Conservation (phyloP, 2,797 vertebrate species). For the Sebastes wilsoni region DNA sequence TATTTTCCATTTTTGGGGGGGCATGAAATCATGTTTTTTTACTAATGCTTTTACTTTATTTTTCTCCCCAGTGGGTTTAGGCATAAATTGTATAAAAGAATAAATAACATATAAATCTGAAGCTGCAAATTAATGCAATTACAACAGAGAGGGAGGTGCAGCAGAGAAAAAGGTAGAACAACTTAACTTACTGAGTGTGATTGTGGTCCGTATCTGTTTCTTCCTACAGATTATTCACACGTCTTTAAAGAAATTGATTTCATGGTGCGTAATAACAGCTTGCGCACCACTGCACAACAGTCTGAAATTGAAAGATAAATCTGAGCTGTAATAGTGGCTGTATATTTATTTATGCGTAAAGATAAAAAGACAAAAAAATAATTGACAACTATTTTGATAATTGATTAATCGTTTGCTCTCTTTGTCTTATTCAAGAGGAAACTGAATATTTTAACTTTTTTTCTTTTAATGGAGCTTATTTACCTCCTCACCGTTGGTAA, state of each 20-base stretch:
- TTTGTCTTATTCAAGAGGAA: no score
- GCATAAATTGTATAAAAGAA: not conserved
- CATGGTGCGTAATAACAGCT: not conserved
- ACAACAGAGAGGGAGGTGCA: not conserved
- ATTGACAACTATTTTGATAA: not conserved
- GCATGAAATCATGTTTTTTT: not conserved
- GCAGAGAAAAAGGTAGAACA: not conserved
- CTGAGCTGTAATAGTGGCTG: not conserved
- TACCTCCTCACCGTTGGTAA: not conserved
- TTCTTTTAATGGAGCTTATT: no score
- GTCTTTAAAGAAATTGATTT: not conserved
- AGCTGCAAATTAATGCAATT: not conserved
- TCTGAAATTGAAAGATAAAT: not conserved
- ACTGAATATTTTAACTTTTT: not conserved
- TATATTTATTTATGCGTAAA: not conserved
- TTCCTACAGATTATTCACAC: not conserved
- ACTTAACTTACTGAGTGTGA: not conserved
- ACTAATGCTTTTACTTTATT: not conserved
- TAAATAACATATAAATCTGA: not conserved
- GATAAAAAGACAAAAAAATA: not conserved
- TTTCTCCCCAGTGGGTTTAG: not conserved
- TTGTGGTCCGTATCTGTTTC: no score
- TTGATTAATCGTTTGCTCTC: not conserved
- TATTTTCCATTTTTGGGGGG: not conserved
- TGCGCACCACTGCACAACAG: not conserved